phyloP scores from a whole-genome alignment of 2,888 invertebrate genomes.

The Agrochola macilenta region DNA sequence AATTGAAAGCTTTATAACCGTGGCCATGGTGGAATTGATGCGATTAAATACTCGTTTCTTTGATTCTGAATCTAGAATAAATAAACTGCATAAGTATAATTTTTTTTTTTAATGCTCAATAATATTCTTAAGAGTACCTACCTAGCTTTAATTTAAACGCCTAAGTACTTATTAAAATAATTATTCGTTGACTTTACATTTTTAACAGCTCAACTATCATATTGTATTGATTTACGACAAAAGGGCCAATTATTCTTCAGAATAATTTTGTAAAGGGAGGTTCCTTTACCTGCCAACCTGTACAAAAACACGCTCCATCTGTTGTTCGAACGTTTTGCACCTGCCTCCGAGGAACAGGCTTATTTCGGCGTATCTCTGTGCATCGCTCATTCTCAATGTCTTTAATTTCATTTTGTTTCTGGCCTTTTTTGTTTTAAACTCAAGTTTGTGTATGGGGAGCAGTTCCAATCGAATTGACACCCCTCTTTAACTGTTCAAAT shows the following conservation, averaged over 20 bases:
- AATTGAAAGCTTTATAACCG: conserved; percentile 54
- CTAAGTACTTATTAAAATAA: too few relatives aligned
- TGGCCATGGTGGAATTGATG: conserved; percentile 43
- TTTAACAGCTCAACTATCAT: neutral
- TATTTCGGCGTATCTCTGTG: conserved; percentile 46
- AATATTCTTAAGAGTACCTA: neutral
- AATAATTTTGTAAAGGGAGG: conserved; percentile 56
- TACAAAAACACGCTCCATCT: conserved; percentile 72
- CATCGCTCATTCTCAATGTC: conserved; percentile 27
- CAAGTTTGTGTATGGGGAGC: conserved; percentile 13
- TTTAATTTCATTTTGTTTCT: conserved; percentile 15
- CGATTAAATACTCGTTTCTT: conserved; percentile 37
- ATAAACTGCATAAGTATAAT: neutral
- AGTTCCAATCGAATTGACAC: conserved; percentile 68
- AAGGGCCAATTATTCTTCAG: conserved; percentile 36
- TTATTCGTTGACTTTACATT: neutral
- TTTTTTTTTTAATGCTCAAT: neutral
- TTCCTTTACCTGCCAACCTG: conserved; percentile 71
- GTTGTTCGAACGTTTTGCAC: conserved; percentile 79
- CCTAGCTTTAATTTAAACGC: neutral
- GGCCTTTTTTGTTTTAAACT: conserved; percentile 21
- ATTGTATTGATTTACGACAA: conserved; percentile 19
- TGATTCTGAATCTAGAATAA: neutral
- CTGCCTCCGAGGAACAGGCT: conserved; percentile 74
- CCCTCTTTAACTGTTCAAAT: conserved; percentile 66